These are phyloP conservation scores for Coregonus suidteri DNA, from an alignment of 2,797 vertebrate genomes.

Conservation along the genomic window DNA sequence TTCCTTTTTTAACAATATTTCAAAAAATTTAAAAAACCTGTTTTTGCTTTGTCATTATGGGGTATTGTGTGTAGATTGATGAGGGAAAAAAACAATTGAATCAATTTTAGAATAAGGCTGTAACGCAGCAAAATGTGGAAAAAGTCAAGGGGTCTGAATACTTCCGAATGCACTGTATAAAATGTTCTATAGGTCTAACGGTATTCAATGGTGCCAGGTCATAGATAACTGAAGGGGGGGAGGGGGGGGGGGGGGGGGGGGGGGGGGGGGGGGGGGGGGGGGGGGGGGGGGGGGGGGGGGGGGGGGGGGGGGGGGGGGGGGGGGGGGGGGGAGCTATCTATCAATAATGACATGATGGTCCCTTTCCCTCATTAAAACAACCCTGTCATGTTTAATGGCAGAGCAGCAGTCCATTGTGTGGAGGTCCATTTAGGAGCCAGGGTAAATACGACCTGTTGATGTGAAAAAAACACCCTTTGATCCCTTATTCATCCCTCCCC, in stretches of 20 bases:
- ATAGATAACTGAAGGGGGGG: slow-evolving; percentile 28
- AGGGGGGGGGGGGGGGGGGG: no score
- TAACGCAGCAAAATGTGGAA: no score
- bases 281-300: slow-evolving; percentile 20
- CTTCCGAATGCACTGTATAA: no score
- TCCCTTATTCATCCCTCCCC: slow-evolving; percentile 70
- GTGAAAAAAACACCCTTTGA: slow-evolving; percentile 65
- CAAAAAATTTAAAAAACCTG: no score
- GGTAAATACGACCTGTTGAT: slow-evolving; percentile 73
- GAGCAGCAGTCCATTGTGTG: slow-evolving; percentile 53
- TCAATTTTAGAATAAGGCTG: no score
- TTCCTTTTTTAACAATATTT: no score
- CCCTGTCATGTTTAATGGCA: slow-evolving; percentile 62
- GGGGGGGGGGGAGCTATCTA: slow-evolving; percentile 27
- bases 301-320: slow-evolving; percentile 20
- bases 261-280: no score
- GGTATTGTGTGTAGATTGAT: no score
- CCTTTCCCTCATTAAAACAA: slow-evolving; percentile 23
- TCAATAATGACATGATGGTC: slow-evolving; percentile 14
- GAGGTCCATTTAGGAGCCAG: slow-evolving; percentile 51
- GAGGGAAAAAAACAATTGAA: no score
- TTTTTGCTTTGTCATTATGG: no score
- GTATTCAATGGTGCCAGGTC: slow-evolving; percentile 33
- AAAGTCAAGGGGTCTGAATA: no score
- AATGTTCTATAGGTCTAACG: no score